phyloP scores from a whole-genome alignment of 2,888 invertebrate species.

The Ormia ochracea region DNA sequence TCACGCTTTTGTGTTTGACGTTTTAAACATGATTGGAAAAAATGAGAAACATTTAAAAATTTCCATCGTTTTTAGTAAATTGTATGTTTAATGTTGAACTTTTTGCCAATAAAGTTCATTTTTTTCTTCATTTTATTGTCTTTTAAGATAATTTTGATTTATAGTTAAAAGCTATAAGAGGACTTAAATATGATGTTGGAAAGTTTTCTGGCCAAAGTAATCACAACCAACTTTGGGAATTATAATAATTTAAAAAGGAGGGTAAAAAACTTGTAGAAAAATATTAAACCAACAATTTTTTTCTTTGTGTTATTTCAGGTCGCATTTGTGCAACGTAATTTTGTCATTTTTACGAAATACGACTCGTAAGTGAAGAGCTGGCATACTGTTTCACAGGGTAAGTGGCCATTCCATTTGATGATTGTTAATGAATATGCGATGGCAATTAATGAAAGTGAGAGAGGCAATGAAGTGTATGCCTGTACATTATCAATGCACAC shows the following conservation, averaged over 20 bases:
- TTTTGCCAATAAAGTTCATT: constrained; percentile 48
- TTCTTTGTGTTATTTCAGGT: constrained; percentile 1
- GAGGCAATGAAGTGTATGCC: no score
- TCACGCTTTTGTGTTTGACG: constrained; percentile 52
- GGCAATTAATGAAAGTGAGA: no score
- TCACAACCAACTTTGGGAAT: constrained; percentile 8
- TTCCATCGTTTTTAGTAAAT: constrained; percentile 50
- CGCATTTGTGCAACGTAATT: not conserved
- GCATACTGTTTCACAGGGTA: no score
- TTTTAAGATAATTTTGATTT: constrained; percentile 56
- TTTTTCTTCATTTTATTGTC: constrained; percentile 24
- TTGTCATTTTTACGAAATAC: no score
- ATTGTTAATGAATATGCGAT: no score
- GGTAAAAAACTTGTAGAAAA: not conserved
- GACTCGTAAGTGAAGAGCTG: no score
- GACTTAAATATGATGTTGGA: constrained; percentile 29
- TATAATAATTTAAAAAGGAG: constrained; percentile 40
- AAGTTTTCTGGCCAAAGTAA: not conserved
- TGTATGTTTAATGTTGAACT: constrained; percentile 18
- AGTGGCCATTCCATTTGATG: no score
- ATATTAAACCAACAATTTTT: constrained; percentile 10
- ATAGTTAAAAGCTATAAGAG: constrained; percentile 31
- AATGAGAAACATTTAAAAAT: not conserved
- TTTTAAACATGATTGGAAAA: constrained; percentile 18
- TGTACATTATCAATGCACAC: no score